Percentiles rank a stretch among this genome's conserved stretches.
phyloP scores from a whole-genome alignment of 2,797 vertebrate species.

The Euthynnus affinis region DNA sequence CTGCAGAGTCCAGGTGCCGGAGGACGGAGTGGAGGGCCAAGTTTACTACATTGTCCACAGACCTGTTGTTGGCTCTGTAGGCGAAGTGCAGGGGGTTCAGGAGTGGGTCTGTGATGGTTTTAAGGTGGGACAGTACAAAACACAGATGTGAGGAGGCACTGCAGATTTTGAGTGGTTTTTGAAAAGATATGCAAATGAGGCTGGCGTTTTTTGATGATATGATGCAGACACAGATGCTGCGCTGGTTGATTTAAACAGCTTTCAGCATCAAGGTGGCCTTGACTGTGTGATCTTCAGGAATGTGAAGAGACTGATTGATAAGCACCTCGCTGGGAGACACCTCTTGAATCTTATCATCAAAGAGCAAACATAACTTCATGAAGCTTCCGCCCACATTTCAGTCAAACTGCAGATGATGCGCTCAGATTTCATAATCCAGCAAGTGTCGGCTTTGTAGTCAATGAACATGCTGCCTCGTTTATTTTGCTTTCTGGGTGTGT shows the following conservation, averaged over 20 bases:
- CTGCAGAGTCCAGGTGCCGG: no score
- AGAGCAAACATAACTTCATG: conserved; percentile 34
- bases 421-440: conserved; percentile 23
- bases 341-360: conserved; percentile 37
- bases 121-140: no score
- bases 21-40: no score
- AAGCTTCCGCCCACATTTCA: conserved; percentile 22
- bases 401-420: conserved; percentile 28
- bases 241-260: conserved; percentile 13
- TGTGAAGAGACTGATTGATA: conserved; percentile 31
- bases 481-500: conserved; percentile 9
- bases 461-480: not conserved
- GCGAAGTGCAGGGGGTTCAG: no score
- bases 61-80: no score
- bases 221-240: not conserved
- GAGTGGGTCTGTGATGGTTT: no score
- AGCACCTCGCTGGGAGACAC: conserved; percentile 8
- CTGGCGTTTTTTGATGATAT: conserved; percentile 10
- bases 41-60: no score
- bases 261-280: conserved; percentile 1
- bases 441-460: conserved; percentile 15
- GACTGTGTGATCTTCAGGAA: conserved; percentile 36
- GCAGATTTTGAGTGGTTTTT: conserved; percentile 9
- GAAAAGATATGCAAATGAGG: conserved; percentile 22
- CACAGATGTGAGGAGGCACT: not conserved